Base-by-base conservation (phyloP, 1,140 invertebrate genomes). In the Penaeus chinensis region DNA sequence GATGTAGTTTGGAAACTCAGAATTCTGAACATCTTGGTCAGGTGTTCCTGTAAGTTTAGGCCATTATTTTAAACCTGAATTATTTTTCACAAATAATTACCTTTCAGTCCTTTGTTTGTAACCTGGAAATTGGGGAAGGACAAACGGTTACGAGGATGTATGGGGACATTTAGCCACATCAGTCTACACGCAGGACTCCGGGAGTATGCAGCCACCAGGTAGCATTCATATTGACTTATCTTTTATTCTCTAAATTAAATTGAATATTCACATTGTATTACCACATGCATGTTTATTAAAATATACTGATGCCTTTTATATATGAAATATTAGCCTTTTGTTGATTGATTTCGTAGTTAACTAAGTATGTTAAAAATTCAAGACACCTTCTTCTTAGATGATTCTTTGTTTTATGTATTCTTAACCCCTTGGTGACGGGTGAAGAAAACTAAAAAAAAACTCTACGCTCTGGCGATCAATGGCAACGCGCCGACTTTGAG, bases 111-210 rank as follows among this genome's bases (percentile, higher is more conserved):
- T 79, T 94, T 99, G 91, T 99, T 99, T 95, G 98, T 99, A 54
- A 99, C 98, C 85, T 99, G 98, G 98, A 97, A 97, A 92, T 97
- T 97, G 92, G 98, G 98, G 24, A 96, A 96, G 92, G 98, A 99
- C 91, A 95, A 96, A 92, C 94, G 96, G 83, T 93, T 98, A 87
- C 94, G 97, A 89, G 97, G 97, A n/a, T 98, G 97, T 92, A 98
- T 98, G 92, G 97, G 97, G 86, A 98, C 97, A 82, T 98, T 98
- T 91, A 98, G 96, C 93, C 96, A 98, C 63, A 97, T 99, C 95
- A 96, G 97, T 92, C 94, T 99, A 89, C 97, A 98, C 92, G 94
- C 94, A 92, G 98, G 98, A 78, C 94, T 99, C 84, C 94, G 96
- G 91, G 98, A 99, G 93, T 99, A 99, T 94, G 97, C 98, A 76